Base-by-base conservation (phyloP, 2,113 vertebrate genomes). In the Brachionichthys hirsutus region DNA sequence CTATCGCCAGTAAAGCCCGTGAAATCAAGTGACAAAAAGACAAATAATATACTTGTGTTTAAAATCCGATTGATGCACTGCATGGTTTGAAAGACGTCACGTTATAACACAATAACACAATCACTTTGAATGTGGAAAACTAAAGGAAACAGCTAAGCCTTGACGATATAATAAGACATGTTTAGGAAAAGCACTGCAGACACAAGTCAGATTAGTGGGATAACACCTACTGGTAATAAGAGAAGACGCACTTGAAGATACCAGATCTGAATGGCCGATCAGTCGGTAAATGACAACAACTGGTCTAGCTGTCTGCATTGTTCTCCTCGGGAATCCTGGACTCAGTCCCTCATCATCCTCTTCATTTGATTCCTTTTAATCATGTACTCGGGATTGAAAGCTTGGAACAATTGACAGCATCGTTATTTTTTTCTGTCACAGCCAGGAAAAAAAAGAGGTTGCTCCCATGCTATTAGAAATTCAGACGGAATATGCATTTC, bases 361-460 rank as follows among this genome's bases (percentile, higher is more conserved):
- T 83, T 87, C 73, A 74, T 84, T 82, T 65, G 73, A 60, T 75
- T 70, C 77, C 51, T 82, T 55, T 61, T 78, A 78, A 87, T 88
- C 82, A 85, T 35, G 46, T 80, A 75, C 48, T 75, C 11, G 46
- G 74, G 70, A 85, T 73, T 71, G 88, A 86, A 78, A 74, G 30
- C 91, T 93, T 91, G 93, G 88, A 92, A 91, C 92, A 75, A 56
- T 19, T 77, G 78, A 90, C 89, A 90, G 89, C 84, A 86, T 91
- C 88, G 89, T 89, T 81, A 89, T 90, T 92, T 91, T 90, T 38
- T 91, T 86, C 89, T 89, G 89, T 90, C 90, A 88, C 54, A 62
- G 67, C 64, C 79, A 65, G 79, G 76, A 63, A 71, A 56, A 82
- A 56, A 82, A 70, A 79, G 71, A 83, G 72, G 80, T 85, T 85